Conservation (phyloP, 2,797 vertebrate genomes). For the Fratercula arctica region DNA sequence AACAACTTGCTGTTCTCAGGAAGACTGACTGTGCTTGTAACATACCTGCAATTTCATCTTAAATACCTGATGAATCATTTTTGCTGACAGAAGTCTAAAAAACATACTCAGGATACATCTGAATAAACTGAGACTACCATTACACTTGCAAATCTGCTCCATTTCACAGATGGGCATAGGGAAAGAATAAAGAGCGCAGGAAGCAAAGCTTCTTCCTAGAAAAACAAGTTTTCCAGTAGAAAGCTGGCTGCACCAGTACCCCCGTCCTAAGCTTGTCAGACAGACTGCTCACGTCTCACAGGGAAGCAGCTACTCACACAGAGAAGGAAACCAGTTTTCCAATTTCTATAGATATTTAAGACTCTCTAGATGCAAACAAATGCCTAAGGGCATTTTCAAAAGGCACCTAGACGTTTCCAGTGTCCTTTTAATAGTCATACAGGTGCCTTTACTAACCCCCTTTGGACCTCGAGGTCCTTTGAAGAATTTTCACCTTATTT, state of each 20-base stretch:
- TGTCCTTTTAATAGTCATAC: not conserved
- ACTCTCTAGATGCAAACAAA: not conserved
- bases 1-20: not conserved
- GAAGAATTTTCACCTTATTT: not conserved
- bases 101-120: not conserved
- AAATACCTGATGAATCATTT: not conserved
- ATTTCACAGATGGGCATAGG: not conserved
- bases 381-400: not conserved
- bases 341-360: not conserved
- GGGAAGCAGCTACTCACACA: not conserved
- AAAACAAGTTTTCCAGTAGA: slow-evolving; percentile 7
- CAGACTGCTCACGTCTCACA: not conserved
- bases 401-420: not conserved
- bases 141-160: not conserved
- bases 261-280: not conserved
- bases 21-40: not conserved
- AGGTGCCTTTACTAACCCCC: not conserved
- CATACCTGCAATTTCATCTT: not conserved
- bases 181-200: not conserved
- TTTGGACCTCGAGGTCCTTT: not conserved
- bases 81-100: not conserved
- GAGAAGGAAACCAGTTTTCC: slow-evolving; percentile 2
- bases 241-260: not conserved
- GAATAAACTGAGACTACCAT: not conserved
- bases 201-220: slow-evolving; percentile 7